Evolutionary conservation across 92 coral and sea anemone genomes (phyloP).

Genomic region (Porites rus): DNA sequence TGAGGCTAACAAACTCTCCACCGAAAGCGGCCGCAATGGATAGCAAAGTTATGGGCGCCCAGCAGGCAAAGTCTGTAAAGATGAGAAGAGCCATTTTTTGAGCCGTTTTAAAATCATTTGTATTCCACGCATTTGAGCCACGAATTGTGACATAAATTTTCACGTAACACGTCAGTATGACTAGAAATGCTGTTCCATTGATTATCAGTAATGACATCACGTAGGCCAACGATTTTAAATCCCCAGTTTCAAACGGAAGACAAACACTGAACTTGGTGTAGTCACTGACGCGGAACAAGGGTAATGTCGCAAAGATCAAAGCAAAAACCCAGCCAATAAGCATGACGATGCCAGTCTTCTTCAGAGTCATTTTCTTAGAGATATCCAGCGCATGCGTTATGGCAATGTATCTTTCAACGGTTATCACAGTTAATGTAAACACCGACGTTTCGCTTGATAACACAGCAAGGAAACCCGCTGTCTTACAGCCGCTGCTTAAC

Average conservation of each 20-base stretch:
- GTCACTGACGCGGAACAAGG: conserved; percentile 80
- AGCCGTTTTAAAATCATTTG: conserved; percentile 93
- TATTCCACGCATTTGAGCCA: conserved; percentile 99
- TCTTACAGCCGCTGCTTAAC: conserved; percentile 82
- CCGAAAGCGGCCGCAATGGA: conserved; percentile 94
- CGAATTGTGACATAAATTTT: conserved; percentile 89
- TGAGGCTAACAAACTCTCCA: conserved; percentile 83
- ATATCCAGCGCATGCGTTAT: conserved; percentile 95
- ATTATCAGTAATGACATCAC: conserved; percentile 77
- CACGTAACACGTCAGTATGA: conserved; percentile 87
- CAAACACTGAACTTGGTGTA: conserved; percentile 95
- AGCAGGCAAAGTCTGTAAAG: conserved; percentile 93
- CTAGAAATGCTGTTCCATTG: conserved; percentile 84
- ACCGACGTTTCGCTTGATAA: conserved; percentile 95
- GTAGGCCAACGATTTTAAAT: conserved; percentile 79
- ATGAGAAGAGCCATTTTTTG: conserved; percentile 93
- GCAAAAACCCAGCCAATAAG: conserved; percentile 83
- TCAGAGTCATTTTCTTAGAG: conserved; percentile 78
- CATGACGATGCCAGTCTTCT: conserved; percentile 88
- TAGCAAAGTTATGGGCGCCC: conserved; percentile 95
- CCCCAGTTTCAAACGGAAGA: conserved; percentile 91
- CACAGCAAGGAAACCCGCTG: conserved; percentile 95
- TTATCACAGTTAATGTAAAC: conserved; percentile 87
- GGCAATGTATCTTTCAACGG: conserved; percentile 95
- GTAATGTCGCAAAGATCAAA: conserved; percentile 79